phyloP scores from a whole-genome alignment of 2,113 vertebrate species.

The Stegostoma tigrinum region DNA sequence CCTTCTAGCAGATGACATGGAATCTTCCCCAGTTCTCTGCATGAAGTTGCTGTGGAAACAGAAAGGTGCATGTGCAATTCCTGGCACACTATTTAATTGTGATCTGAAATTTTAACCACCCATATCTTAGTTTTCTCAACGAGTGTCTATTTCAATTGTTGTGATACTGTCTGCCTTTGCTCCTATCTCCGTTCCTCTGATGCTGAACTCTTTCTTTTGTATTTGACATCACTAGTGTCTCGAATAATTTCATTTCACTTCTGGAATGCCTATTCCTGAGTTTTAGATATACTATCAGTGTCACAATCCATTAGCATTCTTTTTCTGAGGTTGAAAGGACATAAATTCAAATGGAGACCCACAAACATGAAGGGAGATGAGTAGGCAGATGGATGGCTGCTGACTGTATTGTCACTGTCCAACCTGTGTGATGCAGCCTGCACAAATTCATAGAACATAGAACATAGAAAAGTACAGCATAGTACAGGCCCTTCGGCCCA shows the following conservation, averaged over 20 bases:
- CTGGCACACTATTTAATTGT: not conserved
- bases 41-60: too few species aligned
- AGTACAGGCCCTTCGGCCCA: too few species aligned
- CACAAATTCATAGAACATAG: not conserved
- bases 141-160: not conserved
- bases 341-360: not conserved
- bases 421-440: not conserved
- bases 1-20: too few species aligned
- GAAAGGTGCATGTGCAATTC: too few species aligned
- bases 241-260: not conserved
- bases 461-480: too few species aligned
- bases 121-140: not conserved
- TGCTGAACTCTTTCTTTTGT: not conserved
- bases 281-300: not conserved
- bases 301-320: not conserved
- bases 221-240: not conserved
- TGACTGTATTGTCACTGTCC: not conserved
- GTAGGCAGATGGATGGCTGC: not conserved
- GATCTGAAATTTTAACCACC: not conserved
- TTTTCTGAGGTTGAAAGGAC: not conserved
- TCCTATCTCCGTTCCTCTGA: not conserved
- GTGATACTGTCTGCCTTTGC: not conserved
- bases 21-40: too few species aligned
- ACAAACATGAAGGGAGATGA: not conserved
- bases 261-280: not conserved